Evolutionary conservation across 2,113 vertebrate species (phyloP).

Genomic region (Gadus macrocephalus): DNA sequence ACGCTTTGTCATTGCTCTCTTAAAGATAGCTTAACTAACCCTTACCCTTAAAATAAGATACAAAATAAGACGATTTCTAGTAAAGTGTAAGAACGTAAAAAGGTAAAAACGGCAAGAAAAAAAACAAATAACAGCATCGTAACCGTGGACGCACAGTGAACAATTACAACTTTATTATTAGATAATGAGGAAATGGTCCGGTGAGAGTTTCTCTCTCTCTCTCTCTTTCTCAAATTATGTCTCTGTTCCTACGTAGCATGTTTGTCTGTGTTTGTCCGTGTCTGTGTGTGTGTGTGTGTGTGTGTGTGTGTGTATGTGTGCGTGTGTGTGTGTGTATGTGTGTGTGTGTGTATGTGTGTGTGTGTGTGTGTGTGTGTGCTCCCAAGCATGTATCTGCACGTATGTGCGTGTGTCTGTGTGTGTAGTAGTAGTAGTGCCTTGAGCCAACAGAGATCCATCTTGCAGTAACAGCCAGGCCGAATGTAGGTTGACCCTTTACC

Average conservation of each 20-base stretch:
- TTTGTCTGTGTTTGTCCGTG: background rate
- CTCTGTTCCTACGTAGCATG: background rate
- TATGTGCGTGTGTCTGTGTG: background rate
- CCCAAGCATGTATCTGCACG: too few relatives aligned
- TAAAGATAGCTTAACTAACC: too few relatives aligned
- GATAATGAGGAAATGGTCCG: too few relatives aligned
- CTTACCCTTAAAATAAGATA: too few relatives aligned
- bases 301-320: conserved; percentile 5
- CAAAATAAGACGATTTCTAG: too few relatives aligned
- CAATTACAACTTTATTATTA: too few relatives aligned
- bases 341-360: background rate
- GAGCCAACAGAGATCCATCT: too few relatives aligned
- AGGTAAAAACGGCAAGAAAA: too few relatives aligned
- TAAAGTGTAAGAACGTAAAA: too few relatives aligned
- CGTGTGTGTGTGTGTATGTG: background rate
- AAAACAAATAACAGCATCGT: too few relatives aligned
- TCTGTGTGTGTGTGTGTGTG: background rate
- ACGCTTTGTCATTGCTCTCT: conserved; percentile 8
- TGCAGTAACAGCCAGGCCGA: background rate
- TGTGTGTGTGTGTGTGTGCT: background rate
- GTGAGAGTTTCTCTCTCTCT: background rate
- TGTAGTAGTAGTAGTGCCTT: too few relatives aligned
- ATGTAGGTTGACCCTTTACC: background rate
- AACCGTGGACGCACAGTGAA: too few relatives aligned
- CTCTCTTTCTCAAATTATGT: background rate